Evolutionary conservation across 2,888 invertebrate genomes (phyloP).

Genomic region (Acanthoscelides obtectus): DNA sequence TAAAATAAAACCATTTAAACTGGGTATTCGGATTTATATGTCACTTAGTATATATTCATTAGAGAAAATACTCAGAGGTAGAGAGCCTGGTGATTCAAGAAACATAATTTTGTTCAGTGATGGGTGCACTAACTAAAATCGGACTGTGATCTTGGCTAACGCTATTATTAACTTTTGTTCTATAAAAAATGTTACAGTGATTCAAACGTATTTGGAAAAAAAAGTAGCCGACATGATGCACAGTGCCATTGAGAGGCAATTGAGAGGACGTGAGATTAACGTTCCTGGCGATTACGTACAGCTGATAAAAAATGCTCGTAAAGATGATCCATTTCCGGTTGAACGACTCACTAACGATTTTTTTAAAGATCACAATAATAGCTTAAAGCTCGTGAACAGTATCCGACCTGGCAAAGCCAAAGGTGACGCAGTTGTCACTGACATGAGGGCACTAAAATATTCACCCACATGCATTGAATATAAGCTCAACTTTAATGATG

Average conservation of each 20-base stretch:
- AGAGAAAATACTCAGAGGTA: neutral
- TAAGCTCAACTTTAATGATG: conserved; percentile 12
- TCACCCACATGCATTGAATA: conserved; percentile 14
- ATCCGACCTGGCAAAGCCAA: conserved; percentile 3
- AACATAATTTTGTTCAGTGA: conserved; percentile 15
- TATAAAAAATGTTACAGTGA: conserved; percentile 20
- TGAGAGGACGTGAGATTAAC: conserved; percentile 17
- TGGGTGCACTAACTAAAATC: conserved; percentile 16
- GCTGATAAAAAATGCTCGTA: conserved; percentile 19
- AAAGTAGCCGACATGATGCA: conserved; percentile 32
- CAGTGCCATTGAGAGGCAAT: conserved; percentile 23
- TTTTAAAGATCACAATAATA: conserved; percentile 11
- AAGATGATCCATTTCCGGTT: conserved; percentile 22
- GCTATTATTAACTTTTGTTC: conserved; percentile 26
- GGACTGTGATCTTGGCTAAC: conserved; percentile 25
- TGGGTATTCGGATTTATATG: too few species aligned
- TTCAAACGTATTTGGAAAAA: conserved; percentile 33
- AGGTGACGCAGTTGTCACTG: conserved; percentile 16
- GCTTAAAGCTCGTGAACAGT: conserved; percentile 3
- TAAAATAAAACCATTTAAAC: too few species aligned
- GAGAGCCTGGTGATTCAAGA: neutral
- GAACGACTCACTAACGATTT: conserved; percentile 10
- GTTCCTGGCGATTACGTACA: conserved; percentile 22
- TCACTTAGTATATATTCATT: too few species aligned
- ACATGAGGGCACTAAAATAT: conserved; percentile 18